Evolutionary conservation across 1,140 invertebrate genomes (phyloP), one percentile per base, ranked within the genome.

Genomic region (Trichomalopsis sarcophagae): DNA sequence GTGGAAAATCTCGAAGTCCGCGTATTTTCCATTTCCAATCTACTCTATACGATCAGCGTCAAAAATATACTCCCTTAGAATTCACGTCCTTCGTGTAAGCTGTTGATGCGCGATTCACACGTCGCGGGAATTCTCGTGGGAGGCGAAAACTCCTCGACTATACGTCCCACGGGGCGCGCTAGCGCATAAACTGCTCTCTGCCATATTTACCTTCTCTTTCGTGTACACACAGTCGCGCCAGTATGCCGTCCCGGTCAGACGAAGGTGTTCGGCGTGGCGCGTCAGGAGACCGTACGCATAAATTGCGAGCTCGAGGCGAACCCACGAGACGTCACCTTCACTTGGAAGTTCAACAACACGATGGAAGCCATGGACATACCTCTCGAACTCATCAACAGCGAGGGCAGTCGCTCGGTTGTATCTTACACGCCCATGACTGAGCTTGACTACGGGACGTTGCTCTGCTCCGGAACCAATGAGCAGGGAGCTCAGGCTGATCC

Each of bases 231-330:
- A 97, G 96, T 96, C 93, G 94, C 95, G 14, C 96, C 96, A 2
- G 94, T 96, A 14, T 97, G 96, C 89, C 94, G 94, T 23, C 92
- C 94, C 1, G 94, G 94, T 14, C 96, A 97, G 89, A 93, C 94
- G 36, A 95, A 94, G 84, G 94, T 95, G 23, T 97, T 96, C 89
- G 96, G 97, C 21, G 96, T 97, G 2, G 97, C 96, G 0, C 94
- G 96, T 73, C 96, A 96, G 71, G 97, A 98, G 91, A 94, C 95
- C 7, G 95, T 96, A 14, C 95, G 94, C 86, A 96, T 98, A 81
- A 94, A 95, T 4, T 98, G 97, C 91, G 96, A 97, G 89, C 93
- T 98, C 68, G 96, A 97, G 86, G 96, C 97, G n/a, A 97, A 97
- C 93, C 97, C 97, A 5, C 92, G 95, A 86, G 95, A 96, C 84